Evolutionary conservation across 2,797 vertebrate genomes (phyloP).

Genomic region (Chelon labrosus): DNA sequence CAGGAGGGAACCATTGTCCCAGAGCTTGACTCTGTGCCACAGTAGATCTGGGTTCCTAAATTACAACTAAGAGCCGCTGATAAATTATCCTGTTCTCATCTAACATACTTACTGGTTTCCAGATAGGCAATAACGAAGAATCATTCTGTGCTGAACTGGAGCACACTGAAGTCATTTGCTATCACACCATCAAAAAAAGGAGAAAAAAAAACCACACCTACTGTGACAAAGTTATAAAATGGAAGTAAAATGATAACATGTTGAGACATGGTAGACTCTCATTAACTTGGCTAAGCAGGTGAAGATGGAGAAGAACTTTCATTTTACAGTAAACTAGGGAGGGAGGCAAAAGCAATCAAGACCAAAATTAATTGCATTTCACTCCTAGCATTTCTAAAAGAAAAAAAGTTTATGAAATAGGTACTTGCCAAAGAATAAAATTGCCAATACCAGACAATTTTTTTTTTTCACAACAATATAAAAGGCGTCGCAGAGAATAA

Average conservation of each 20-base stretch:
- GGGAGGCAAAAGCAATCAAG: constrained; percentile 26
- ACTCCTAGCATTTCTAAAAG: constrained; percentile 8
- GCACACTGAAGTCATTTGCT: constrained; percentile 70
- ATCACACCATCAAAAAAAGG: constrained; percentile 18
- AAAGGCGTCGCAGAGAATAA: constrained; percentile 34
- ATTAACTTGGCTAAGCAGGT: constrained; percentile 38
- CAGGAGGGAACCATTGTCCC: constrained; percentile 68
- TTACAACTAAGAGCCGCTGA: constrained; percentile 78
- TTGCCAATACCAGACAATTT: constrained; percentile 26
- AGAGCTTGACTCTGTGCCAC: constrained; percentile 66
- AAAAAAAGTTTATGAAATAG: constrained; percentile 28
- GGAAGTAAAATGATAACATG: constrained; percentile 45
- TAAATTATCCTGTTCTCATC: constrained; percentile 76
- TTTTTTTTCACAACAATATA: constrained; percentile 36
- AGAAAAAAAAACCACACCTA: constrained; percentile 13
- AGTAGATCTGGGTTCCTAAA: constrained; percentile 74
- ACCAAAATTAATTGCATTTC: constrained; percentile 27
- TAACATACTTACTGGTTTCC: constrained; percentile 79
- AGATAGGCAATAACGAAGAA: constrained; percentile 82
- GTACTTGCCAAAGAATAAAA: constrained; percentile 31
- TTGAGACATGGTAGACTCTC: constrained; percentile 35
- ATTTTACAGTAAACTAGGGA: constrained; percentile 24
- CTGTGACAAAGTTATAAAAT: constrained; percentile 29
- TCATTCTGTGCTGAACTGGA: constrained; percentile 71
- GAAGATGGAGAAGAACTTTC: constrained; percentile 17